Percentiles rank a stretch among this genome's conserved stretches.
phyloP scores from a whole-genome alignment of 2,888 invertebrate genomes.

The Stenotaenia linearis region DNA sequence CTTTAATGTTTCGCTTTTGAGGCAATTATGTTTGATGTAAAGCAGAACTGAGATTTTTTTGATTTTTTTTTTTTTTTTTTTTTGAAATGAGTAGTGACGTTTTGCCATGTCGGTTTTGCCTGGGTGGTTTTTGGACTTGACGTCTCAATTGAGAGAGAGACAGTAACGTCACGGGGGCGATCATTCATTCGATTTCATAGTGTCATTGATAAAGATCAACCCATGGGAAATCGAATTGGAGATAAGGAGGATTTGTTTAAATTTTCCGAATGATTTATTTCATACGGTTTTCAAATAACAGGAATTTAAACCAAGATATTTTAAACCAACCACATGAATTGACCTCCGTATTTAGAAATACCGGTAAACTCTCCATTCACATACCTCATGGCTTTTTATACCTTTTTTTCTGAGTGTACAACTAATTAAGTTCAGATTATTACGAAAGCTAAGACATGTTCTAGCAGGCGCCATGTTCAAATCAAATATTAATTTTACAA shows the following conservation, averaged over 20 bases:
- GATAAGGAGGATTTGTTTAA: not conserved
- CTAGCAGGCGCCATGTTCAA: too few species aligned
- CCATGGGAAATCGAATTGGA: not conserved
- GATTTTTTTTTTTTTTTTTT: not conserved
- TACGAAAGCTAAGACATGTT: too few species aligned
- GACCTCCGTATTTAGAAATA: too few species aligned
- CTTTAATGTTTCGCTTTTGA: too few species aligned
- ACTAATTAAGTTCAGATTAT: too few species aligned
- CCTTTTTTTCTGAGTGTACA: too few species aligned
- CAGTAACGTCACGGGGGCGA: not conserved
- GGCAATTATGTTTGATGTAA: too few species aligned
- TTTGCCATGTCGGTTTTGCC: not conserved
- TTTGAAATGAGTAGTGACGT: not conserved
- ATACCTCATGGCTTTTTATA: too few species aligned
- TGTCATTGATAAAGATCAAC: not conserved
- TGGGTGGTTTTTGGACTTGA: not conserved
- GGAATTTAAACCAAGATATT: too few species aligned
- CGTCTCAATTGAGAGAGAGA: not conserved
- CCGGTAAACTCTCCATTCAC: too few species aligned
- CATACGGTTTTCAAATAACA: not conserved
- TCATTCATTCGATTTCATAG: not conserved
- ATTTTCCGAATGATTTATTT: not conserved
- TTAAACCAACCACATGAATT: too few species aligned
- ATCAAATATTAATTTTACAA: too few species aligned
- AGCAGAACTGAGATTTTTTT: not conserved